Evolutionary conservation across 2,797 vertebrate genomes (phyloP).

Genomic region (Gallinago stenura): DNA sequence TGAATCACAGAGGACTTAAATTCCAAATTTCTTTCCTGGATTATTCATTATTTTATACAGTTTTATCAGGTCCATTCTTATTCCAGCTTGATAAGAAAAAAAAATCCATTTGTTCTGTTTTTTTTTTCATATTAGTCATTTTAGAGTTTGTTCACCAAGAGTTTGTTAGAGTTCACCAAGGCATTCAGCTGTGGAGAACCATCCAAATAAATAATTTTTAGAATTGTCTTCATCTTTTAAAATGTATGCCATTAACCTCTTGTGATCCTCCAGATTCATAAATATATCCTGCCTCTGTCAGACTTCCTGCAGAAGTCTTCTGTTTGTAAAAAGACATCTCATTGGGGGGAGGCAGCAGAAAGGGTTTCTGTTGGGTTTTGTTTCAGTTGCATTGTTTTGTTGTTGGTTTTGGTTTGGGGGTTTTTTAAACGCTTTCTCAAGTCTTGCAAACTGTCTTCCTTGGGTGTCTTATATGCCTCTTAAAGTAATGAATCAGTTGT

Average conservation of each 20-base stretch:
- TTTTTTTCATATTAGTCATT: background rate
- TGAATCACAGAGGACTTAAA: background rate
- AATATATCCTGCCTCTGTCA: background rate
- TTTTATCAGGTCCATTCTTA: background rate
- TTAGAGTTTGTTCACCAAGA: background rate
- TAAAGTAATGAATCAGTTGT: background rate
- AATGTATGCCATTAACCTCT: background rate
- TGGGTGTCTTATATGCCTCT: background rate
- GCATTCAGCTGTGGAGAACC: background rate
- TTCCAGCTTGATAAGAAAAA: background rate
- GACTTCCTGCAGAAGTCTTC: background rate
- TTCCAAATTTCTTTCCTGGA: background rate
- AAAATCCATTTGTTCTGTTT: background rate
- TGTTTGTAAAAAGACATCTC: background rate
- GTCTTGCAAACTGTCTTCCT: background rate
- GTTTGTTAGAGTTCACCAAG: background rate
- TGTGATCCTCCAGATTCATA: background rate
- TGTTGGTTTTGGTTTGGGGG: background rate
- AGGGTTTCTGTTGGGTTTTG: background rate
- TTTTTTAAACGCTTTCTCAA: background rate
- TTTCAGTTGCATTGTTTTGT: rapidly evolving
- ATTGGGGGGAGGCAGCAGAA: rapidly evolving
- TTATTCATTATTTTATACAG: background rate
- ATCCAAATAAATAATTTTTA: background rate
- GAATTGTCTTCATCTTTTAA: background rate